These are phyloP conservation scores for Proteles cristata DNA, from an alignment of 2,113 vertebrate species.

Conservation along the genomic window DNA sequence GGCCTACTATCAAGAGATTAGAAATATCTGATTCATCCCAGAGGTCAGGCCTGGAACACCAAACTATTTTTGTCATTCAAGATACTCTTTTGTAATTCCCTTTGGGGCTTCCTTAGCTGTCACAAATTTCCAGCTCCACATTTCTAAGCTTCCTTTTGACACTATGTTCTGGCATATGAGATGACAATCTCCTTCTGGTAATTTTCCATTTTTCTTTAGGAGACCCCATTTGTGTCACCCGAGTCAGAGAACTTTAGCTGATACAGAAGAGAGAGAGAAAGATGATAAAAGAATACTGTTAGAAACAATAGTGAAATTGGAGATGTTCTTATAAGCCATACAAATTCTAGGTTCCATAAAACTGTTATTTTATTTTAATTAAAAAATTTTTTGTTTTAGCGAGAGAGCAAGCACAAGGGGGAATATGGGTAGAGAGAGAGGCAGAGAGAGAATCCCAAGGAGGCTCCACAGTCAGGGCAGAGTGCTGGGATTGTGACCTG, in stretches of 20 bases:
- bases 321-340: neutral
- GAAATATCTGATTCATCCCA: conserved; percentile 16
- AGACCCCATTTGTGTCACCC: neutral
- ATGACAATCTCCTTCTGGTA: neutral
- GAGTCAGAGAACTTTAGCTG: neutral
- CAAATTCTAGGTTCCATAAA: neutral
- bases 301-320: neutral
- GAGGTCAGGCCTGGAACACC: neutral
- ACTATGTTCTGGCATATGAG: neutral
- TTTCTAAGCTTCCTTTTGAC: conserved; percentile 26
- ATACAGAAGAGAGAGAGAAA: neutral
- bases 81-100: conserved; percentile 9
- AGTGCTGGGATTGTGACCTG: too few species aligned
- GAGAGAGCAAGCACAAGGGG: too few species aligned
- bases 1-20: neutral
- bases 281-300: neutral
- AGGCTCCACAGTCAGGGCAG: too few species aligned
- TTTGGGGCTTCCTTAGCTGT: neutral
- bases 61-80: conserved; percentile 25
- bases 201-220: neutral
- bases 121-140: neutral
- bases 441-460: too few species aligned
- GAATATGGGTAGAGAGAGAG: too few species aligned
- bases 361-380: neutral
- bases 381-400: too few species aligned